Base-by-base conservation (phyloP, 2,113 vertebrate species). In the Gallinago jamesoni region DNA sequence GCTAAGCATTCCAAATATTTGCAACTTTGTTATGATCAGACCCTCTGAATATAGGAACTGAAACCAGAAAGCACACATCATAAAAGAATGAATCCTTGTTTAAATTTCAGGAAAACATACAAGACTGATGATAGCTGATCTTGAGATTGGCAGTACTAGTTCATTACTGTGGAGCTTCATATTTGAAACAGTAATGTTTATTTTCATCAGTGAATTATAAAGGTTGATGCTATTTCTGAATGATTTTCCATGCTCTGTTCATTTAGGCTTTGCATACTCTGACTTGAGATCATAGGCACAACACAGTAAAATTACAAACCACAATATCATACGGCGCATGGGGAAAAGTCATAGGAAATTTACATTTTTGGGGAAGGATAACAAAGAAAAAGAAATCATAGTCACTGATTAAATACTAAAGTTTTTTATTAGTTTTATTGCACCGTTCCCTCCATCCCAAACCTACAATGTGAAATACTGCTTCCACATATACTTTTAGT, bases 1-100 rank as follows among this genome's bases (percentile, higher is more conserved):
- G 96, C 97, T 98, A 97, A 97, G 98, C 96, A 89, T 90, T 95
- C 92, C 92, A 98, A 98, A 98, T 98, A 98, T 98, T 98, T 98
- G 72, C 96, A 89, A 8, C 86, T 85, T 2, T 23, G 24, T 76
- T 73, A 33, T 5, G 24, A 41, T 76, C 87, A 94, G 82, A 41
- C n/a, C 88, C 78, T 77, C 59, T 28, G 66, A 96, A 83, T 10
- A 56, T 1, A 92, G 93, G 95, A 96, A 96, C 75, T 17, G 41
- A 95, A 97, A 97, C 35, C 67, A 77, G 86, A 81, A 64, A 89
- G 73, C 16, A 84, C 41, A 78, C 60, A 39, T 31, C 69, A 94
- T 8, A 23, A 33, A 81, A 55, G 63, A 68, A 62, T 35, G 15
- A 66, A 87, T 31, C 48, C 84, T n/a, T 41, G 41, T 45, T 59